Evolutionary conservation across 2,888 invertebrate species (phyloP).

Genomic region (Oxyteleia sp.): DNA sequence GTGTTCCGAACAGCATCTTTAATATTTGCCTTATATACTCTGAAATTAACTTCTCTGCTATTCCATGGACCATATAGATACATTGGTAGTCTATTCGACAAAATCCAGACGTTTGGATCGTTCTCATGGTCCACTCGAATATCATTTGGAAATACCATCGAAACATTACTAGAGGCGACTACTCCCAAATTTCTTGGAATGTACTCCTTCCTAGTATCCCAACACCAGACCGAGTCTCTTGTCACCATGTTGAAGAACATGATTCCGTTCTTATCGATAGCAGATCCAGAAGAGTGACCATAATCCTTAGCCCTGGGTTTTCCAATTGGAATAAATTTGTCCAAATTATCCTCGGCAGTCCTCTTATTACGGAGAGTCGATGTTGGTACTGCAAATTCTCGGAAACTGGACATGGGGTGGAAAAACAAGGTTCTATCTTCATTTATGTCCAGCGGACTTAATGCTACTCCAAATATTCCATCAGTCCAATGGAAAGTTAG

Average conservation of each 20-base stretch:
- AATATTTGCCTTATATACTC: conserved; percentile 91
- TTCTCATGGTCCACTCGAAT: conserved; percentile 92
- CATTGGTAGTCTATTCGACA: conserved; percentile 92
- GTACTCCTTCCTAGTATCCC: conserved; percentile 93
- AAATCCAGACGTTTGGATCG: conserved; percentile 92
- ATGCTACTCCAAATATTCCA: conserved; percentile 92
- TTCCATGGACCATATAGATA: conserved; percentile 91
- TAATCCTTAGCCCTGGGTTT: conserved; percentile 85
- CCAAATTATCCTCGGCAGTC: conserved; percentile 80
- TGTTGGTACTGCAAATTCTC: conserved; percentile 92
- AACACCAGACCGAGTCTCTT: conserved; percentile 93
- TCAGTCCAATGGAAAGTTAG: conserved; percentile 94
- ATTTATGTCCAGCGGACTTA: conserved; percentile 89
- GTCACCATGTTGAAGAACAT: conserved; percentile 94
- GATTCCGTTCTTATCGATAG: conserved; percentile 91
- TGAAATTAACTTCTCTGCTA: conserved; percentile 91
- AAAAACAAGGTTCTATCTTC: conserved; percentile 91
- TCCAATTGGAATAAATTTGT: conserved; percentile 85
- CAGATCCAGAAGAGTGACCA: conserved; percentile 93
- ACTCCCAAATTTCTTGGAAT: conserved; percentile 90
- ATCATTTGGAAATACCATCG: conserved; percentile 94
- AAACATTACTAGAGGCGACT: conserved; percentile 90
- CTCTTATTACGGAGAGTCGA: conserved; percentile 90
- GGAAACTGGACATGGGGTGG: conserved; percentile 94
- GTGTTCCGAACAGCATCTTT: conserved; percentile 90